Percentiles rank a stretch among this genome's conserved stretches.
phyloP scores from a whole-genome alignment of 2,888 invertebrate species.

The Hyposoter dolosus region DNA sequence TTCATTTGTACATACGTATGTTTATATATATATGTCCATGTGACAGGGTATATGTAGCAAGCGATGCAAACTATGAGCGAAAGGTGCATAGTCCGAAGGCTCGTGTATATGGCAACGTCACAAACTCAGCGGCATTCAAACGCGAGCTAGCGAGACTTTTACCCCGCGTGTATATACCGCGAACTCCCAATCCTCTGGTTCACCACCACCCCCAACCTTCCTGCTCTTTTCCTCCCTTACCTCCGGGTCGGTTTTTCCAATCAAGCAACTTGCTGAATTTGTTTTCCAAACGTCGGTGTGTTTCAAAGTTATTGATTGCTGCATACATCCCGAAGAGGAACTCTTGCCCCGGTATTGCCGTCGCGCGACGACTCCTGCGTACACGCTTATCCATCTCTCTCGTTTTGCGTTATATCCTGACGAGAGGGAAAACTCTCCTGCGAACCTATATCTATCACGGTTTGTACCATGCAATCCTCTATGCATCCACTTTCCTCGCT shows the following conservation, averaged over 20 bases:
- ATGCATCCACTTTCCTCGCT: conserved; percentile 53
- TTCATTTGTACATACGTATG: conserved; percentile 2
- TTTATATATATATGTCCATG: neutral
- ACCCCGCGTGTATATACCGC: conserved; percentile 63
- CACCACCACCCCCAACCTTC: conserved; percentile 57
- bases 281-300: conserved; percentile 76
- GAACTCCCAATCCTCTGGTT: conserved; percentile 47
- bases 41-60: conserved; percentile 31
- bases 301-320: conserved; percentile 81
- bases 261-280: conserved; percentile 80
- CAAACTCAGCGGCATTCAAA: conserved; percentile 73
- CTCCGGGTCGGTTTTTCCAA: conserved; percentile 75
- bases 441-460: conserved; percentile 46
- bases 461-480: conserved; percentile 45
- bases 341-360: conserved; percentile 38
- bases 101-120: conserved; percentile 12
- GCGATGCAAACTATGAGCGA: conserved; percentile 56
- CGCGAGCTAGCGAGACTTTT: conserved; percentile 58
- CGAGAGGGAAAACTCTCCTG: conserved; percentile 53
- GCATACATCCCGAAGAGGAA: conserved; percentile 62
- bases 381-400: conserved; percentile 33
- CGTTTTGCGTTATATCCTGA: conserved; percentile 37
- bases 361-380: conserved; percentile 49
- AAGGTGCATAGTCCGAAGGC: neutral
- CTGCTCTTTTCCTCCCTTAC: conserved; percentile 46